Base-by-base conservation (phyloP, 92 coral and sea anemone genomes). In the Muricea muricata region DNA sequence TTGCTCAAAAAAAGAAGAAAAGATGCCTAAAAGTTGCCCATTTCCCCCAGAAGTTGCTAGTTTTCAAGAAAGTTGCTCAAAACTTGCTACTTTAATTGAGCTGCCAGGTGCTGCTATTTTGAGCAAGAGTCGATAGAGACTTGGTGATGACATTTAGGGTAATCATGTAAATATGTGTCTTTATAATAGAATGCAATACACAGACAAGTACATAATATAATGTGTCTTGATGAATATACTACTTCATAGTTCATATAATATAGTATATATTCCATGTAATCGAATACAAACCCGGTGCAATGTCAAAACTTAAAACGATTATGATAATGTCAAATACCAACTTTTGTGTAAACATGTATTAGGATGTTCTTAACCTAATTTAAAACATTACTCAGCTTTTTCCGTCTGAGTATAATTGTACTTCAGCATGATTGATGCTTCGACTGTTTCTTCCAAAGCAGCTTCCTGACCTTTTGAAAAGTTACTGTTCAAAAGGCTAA, bases 391-490 rank as follows among this genome's bases (percentile, higher is more conserved):
- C 70, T 63, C 7, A 63, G 70, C 70, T 63, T 63, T 63, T 63
- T 18, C 70, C 70, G 32, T 63, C 70, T 63, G 70, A 63, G 70
- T 63, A n/a, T 4, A 63, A 81, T 81, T 81, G 63, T 37, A 81
- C 68, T 47, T 65, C 78, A 81, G 52, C 85, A 81, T 81, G 56
- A 81, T 75, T 34, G 78, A 81, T 26, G 85, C 85, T 75, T 80
- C 75, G 34, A 80, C 60, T 55, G 85, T 65, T 42, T 80, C 85
- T 80, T 80, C 65, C 39, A 80, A 66, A 65, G 78, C 76, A 81
- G 85, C 30, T 73, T 81, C 66, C 72, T 81, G 78, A 48, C 71
- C 75, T 74, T 42, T 65, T 23, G 40, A 65, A 74, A 80, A 65
- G 78, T 61, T 73, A 75, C 33, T 65, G 85, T 73, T 45, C 50